Evolutionary conservation across 2,113 vertebrate species (phyloP).

Genomic region (Limanda limanda): DNA sequence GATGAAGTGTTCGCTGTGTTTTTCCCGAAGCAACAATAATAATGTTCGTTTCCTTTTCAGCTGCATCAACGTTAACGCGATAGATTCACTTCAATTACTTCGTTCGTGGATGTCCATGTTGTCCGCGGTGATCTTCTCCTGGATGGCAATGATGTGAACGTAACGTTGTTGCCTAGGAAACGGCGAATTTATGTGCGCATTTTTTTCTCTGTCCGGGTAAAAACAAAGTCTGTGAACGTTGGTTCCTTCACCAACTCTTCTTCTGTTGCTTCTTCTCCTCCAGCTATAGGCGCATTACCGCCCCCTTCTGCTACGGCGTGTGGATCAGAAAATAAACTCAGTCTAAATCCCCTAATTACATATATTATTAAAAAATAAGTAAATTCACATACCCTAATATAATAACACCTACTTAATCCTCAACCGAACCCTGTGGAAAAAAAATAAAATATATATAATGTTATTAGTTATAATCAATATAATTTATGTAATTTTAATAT

Average conservation of each 20-base stretch:
- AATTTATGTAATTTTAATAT: no score
- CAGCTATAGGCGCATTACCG: no score
- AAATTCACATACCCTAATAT: no score
- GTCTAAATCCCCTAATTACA: background rate
- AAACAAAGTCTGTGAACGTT: background rate
- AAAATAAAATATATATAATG: no score
- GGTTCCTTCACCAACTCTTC: conserved; percentile 62
- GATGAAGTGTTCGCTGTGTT: background rate
- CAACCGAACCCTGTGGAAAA: no score
- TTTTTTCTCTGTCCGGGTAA: conserved; percentile 16
- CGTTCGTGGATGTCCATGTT: conserved; percentile 72
- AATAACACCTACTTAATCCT: no score
- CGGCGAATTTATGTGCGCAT: conserved; percentile 41
- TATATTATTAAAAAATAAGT: no score
- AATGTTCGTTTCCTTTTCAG: accelerated
- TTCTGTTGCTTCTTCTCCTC: background rate
- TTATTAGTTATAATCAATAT: no score
- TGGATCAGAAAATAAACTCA: background rate
- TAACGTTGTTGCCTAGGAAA: conserved; percentile 80
- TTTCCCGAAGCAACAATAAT: background rate
- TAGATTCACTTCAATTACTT: conserved; percentile 43
- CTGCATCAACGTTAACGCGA: accelerated
- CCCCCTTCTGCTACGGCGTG: no score
- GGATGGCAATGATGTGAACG: background rate
- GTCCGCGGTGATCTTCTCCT: background rate